These are phyloP conservation scores for Agonum fuliginosum DNA, from an alignment of 2,888 invertebrate genomes.

Conservation along the genomic window DNA sequence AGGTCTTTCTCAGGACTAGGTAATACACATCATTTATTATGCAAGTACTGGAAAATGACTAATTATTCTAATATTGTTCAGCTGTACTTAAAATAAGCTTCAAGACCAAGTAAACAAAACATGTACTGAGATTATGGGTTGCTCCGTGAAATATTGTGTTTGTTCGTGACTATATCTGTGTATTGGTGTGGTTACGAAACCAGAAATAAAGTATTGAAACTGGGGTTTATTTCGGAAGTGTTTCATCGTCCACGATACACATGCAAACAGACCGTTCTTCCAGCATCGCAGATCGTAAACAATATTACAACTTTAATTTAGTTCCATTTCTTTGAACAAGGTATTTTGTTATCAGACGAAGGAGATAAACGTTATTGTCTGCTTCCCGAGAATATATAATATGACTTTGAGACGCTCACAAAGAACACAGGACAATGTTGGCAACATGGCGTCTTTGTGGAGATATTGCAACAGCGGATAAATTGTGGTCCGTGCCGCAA, in stretches of 20 bases:
- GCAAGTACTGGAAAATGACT: too few species aligned
- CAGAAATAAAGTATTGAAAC: neutral
- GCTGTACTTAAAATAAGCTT: too few species aligned
- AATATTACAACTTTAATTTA: slow-evolving; percentile 58
- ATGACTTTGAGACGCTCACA: slow-evolving; percentile 54
- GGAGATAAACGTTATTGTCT: slow-evolving; percentile 59
- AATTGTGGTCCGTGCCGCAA: slow-evolving; percentile 32
- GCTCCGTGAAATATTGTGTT: too few species aligned
- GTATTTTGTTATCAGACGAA: slow-evolving; percentile 57
- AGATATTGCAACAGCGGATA: slow-evolving; percentile 40
- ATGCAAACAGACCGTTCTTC: slow-evolving; percentile 53
- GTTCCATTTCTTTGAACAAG: slow-evolving; percentile 58
- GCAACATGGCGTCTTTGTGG: slow-evolving; percentile 25
- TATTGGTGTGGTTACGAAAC: slow-evolving; percentile 23
- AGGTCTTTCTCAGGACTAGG: too few species aligned
- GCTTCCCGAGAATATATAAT: slow-evolving; percentile 56
- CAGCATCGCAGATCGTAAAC: slow-evolving; percentile 44
- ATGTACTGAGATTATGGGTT: too few species aligned
- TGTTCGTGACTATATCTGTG: too few species aligned
- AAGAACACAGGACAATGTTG: slow-evolving; percentile 53
- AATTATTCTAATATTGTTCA: too few species aligned
- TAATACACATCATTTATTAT: too few species aligned
- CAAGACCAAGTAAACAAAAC: too few species aligned
- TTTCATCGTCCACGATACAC: slow-evolving; percentile 28
- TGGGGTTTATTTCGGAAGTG: slow-evolving; percentile 7